A percentile compares a stretch with the other conserved stretches of the same genome.
Evolutionary conservation across 92 coral and sea anemone genomes (phyloP).

Genomic region (Parazoanthus darwini): DNA sequence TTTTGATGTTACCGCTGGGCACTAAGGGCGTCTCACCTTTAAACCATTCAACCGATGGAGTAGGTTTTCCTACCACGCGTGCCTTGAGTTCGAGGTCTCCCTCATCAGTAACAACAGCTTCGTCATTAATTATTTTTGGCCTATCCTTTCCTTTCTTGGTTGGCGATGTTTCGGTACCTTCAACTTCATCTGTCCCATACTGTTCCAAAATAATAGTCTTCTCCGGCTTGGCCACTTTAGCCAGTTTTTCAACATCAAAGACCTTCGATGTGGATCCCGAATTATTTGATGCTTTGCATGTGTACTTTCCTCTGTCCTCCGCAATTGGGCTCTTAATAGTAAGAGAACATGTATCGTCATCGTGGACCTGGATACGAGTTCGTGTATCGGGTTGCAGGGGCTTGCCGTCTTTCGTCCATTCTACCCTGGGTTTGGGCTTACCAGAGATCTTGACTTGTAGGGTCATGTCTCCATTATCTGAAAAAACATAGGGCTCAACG

Average conservation of each 20-base stretch:
- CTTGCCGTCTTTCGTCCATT: conserved; percentile 76
- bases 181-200: conserved; percentile 7
- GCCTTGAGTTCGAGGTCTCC: conserved; percentile 58
- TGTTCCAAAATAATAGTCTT: conserved; percentile 32
- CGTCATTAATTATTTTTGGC: conserved; percentile 35
- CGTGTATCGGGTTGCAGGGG: conserved; percentile 27
- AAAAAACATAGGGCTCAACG: conserved; percentile 39
- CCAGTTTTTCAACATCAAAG: conserved; percentile 18
- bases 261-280: conserved; percentile 56
- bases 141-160: conserved; percentile 24
- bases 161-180: not conserved
- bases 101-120: conserved; percentile 58
- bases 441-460: conserved; percentile 78
- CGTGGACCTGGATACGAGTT: conserved; percentile 55
- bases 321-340: conserved; percentile 49
- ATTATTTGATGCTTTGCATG: conserved; percentile 73
- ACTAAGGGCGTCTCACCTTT: conserved; percentile 55
- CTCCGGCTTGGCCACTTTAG: conserved; percentile 20
- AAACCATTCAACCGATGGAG: conserved; percentile 71
- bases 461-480: conserved; percentile 68
- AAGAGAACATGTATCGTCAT: conserved; percentile 49
- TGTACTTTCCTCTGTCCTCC: conserved; percentile 61
- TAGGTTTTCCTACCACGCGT: conserved; percentile 43
- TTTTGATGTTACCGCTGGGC: conserved; percentile 50
- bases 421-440: conserved; percentile 80